Evolutionary conservation across 2,888 invertebrate species (phyloP), one percentile per base, ranked within the genome.

Genomic region (Melolontha melolontha): DNA sequence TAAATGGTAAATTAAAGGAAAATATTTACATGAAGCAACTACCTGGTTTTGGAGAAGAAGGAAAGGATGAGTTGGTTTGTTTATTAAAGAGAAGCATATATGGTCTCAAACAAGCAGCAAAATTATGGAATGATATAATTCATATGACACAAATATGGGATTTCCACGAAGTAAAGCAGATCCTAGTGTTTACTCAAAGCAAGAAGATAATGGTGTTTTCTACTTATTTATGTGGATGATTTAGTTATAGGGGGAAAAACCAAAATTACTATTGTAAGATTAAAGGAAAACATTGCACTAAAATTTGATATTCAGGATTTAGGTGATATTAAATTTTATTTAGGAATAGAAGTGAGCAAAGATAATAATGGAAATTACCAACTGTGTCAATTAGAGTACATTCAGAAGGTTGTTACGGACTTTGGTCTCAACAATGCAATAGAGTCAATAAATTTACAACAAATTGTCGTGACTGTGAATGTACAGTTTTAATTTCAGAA

Each of bases 171-270:
- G 41, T 8, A n/a, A n/a, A n/a, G n/a, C n/a, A n/a, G 4, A 2
- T 22, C 22, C 22, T 2, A 2, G 22, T 22, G 2, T 42, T 8
- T 42, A 42, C n/a, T 1, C n/a, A 11, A n/a, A 42, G n/a, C n/a
- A 42, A n/a, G 42, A 42, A 42, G 6, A n/a, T 42, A 42, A 42
- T 42, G 1, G 42, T n/a, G n/a, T 14, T 42, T 11, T n/a, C n/a
- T 42, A n/a, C 14, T 42, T 6, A 42, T 42, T n/a, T n/a, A n/a
- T 42, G n/a, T 42, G n/a, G 42, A 42, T 42, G 42, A 42, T n/a
- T 42, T 42, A n/a, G n/a, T 42, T 42, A n/a, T 42, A 42, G n/a
- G 5, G n/a, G n/a, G 11, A 2, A 42, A 10, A 2, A n/a, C 1
- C 42, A n/a, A 42, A 10, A 47, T 12, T 16, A 2, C 44, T 1